Conservation (phyloP, 2,113 vertebrate species). For the Entosphenus tridentatus region DNA sequence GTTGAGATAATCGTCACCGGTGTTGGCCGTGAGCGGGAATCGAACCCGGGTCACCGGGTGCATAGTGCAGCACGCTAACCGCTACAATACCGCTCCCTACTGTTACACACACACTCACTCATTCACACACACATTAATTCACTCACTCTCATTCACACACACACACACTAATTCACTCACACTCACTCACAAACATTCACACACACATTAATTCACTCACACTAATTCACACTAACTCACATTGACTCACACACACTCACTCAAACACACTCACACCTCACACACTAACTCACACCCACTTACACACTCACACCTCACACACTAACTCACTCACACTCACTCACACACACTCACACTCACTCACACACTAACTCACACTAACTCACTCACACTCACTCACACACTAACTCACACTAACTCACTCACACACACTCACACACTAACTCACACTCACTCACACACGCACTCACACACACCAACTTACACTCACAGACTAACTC, state of each 20-base stretch:
- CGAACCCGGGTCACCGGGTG: too few species aligned
- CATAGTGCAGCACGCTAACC: too few species aligned
- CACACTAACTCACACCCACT: not conserved
- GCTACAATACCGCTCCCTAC: too few species aligned
- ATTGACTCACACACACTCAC: not conserved
- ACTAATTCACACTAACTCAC: not conserved
- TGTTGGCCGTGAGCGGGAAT: too few species aligned
- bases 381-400: not conserved
- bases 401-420: not conserved
- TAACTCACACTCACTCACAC: not conserved
- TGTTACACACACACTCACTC: too few species aligned
- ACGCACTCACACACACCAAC: not conserved
- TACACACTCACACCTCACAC: too few species aligned
- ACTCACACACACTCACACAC: not conserved
- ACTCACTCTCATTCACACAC: not conserved
- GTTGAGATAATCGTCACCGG: too few species aligned
- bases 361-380: not conserved
- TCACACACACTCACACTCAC: not conserved
- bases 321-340: too few species aligned
- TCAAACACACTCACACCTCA: not conserved
- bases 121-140: too few species aligned
- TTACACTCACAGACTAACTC: too few species aligned
- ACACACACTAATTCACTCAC: not conserved
- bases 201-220: too few species aligned
- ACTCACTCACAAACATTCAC: not conserved